These are phyloP conservation scores for Leucophenga varia DNA, from an alignment of 1,140 invertebrate species.

Conservation along the genomic window DNA sequence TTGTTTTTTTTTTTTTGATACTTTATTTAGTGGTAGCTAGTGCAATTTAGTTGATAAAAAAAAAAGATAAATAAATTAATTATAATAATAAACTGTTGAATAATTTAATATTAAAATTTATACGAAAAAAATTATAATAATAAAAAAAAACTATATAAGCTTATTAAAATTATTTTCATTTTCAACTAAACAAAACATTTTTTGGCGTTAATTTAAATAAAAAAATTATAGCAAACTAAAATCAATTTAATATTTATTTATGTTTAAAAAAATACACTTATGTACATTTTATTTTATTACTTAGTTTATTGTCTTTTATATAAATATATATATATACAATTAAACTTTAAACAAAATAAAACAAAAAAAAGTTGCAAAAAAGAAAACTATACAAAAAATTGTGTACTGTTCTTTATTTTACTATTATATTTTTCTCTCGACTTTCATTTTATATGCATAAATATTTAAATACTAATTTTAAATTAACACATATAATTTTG, in stretches of 20 bases:
- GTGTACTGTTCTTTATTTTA: too few species aligned
- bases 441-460: too few species aligned
- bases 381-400: background rate
- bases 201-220: constrained; percentile 36
- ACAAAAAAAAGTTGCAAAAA: background rate
- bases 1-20: constrained; percentile 47
- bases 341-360: background rate
- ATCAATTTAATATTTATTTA: background rate
- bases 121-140: constrained; percentile 1
- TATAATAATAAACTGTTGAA: too few species aligned
- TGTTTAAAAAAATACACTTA: too few species aligned
- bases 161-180: constrained; percentile 15
- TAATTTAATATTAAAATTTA: background rate
- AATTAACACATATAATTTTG: too few species aligned
- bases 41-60: constrained; percentile 56
- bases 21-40: constrained; percentile 56
- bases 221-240: background rate
- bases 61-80: too few species aligned
- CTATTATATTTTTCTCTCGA: too few species aligned
- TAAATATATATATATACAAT: too few species aligned
- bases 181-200: too few species aligned
- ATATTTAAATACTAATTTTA: too few species aligned
- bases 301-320: background rate
- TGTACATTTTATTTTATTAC: too few species aligned
- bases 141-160: background rate